Conservation (phyloP, 2,888 invertebrate species). For the Heliconius charithonia region DNA sequence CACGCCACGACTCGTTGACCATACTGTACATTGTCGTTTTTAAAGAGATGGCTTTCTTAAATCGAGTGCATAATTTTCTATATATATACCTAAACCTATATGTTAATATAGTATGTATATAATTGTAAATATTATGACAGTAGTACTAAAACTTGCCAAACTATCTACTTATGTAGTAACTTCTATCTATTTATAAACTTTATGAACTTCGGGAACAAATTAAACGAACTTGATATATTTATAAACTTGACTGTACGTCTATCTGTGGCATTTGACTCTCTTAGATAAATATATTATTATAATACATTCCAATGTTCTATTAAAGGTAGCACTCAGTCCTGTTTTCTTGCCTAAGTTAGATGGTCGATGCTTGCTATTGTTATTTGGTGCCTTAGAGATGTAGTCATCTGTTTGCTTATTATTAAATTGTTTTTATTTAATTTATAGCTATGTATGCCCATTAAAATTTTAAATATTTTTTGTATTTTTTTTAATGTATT, state of each 20-base stretch:
- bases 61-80: neutral
- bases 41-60: neutral
- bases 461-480: neutral
- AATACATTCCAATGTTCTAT: conserved; percentile 72
- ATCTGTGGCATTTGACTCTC: conserved; percentile 66
- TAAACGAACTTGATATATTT: conserved; percentile 61
- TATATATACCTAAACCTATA: neutral
- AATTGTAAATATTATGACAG: neutral
- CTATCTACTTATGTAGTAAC: conserved; percentile 17
- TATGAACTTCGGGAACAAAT: conserved; percentile 67
- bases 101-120: too few relatives aligned
- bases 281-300: conserved; percentile 50
- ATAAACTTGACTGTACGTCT: conserved; percentile 40
- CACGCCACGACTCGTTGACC: too few relatives aligned
- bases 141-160: conserved; percentile 32
- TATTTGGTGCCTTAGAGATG: conserved; percentile 9
- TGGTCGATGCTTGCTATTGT: conserved; percentile 7
- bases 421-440: neutral
- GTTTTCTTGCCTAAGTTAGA: conserved; percentile 45
- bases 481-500: neutral
- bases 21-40: neutral
- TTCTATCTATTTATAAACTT: conserved; percentile 32
- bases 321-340: conserved; percentile 62
- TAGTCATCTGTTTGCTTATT: neutral
- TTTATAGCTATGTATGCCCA: too few relatives aligned